Base-by-base conservation (phyloP, 1,140 invertebrate genomes). In the Lutraria rhynchaena region DNA sequence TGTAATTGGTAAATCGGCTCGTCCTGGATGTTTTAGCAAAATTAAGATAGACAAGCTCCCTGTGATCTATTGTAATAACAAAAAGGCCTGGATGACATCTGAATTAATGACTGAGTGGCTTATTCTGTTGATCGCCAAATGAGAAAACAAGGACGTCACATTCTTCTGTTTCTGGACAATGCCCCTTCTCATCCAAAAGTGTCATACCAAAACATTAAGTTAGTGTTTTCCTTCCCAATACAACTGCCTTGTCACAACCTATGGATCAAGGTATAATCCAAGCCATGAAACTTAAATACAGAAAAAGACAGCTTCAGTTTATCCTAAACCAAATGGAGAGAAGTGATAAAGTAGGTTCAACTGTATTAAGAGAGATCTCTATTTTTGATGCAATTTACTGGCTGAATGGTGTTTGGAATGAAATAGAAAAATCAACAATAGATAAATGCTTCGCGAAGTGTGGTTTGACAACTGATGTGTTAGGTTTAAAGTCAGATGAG, bases 191-290 rank as follows among this genome's bases (percentile, higher is more conserved):
- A 87, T 46, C 80, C 83, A 46, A 29, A 76, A 35, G 49, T 83
- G 22, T 37, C 69, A 55, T 81, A 87, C 53, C 70, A 91, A 17
- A 85, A 84, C 82, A 87, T 93, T 17, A 91, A 90, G 87, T 76
- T 91, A 9, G 83, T 87, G 19, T 93, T 91, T 85, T 93, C 37
- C 92, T 92, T 57, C 85, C 91, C 49, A 84, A 80, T 22, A 83
- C 69, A 3, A 80, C 75, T 24, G 24, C 57, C 0, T 31, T 27
- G n/a, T n/a, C 0, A 31, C 82, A 83, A 37, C 60, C 76, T 9
- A 63, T 61, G 57, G 74, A 83, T 53, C 51, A n/a, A n/a, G n/a
- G n/a, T n/a, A n/a, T n/a, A n/a, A n/a, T n/a, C n/a, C n/a, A n/a
- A n/a, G n/a, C n/a, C 2, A 22, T 73, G 5, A 83, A 80, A 55